These are phyloP conservation scores for Catocala sponsa DNA, from an alignment of 2,888 invertebrate species.

Conservation along the genomic window DNA sequence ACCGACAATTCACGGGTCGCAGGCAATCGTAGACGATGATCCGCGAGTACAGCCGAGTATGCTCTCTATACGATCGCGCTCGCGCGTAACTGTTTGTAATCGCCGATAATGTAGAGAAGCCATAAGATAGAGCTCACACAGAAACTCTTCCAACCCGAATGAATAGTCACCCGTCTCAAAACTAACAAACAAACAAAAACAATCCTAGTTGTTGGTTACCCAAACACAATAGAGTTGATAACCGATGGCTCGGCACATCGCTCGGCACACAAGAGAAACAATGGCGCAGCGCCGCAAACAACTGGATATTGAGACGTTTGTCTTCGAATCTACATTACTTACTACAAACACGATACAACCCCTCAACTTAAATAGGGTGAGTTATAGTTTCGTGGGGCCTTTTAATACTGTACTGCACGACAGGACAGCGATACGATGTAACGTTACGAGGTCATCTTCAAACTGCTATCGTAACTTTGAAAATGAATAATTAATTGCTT, in stretches of 20 bases:
- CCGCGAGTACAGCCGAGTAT: no score
- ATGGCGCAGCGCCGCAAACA: slow-evolving; percentile 48
- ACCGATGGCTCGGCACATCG: slow-evolving; percentile 40
- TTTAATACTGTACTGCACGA: slow-evolving; percentile 15
- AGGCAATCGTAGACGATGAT: no score
- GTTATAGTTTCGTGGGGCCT: slow-evolving; percentile 18
- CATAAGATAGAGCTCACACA: not conserved
- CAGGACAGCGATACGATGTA: not conserved
- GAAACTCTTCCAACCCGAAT: not conserved
- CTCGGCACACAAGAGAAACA: slow-evolving; percentile 56
- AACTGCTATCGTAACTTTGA: no score
- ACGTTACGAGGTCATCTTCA: no score
- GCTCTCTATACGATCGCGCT: no score
- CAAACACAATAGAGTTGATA: slow-evolving; percentile 48
- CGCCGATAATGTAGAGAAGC: no score
- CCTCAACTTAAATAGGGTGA: slow-evolving; percentile 35
- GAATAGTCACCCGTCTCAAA: not conserved
- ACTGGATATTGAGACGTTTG: slow-evolving; percentile 70
- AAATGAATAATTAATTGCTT: no score
- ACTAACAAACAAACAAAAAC: slow-evolving; percentile 37
- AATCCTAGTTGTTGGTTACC: slow-evolving; percentile 33
- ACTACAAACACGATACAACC: slow-evolving; percentile 50
- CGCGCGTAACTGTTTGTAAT: no score
- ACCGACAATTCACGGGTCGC: no score
- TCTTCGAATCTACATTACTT: slow-evolving; percentile 66